A percentile compares a stretch with the other conserved stretches of the same genome.
Conservation (phyloP, 2,113 vertebrate genomes). For the Bagarius yarrelli region DNA sequence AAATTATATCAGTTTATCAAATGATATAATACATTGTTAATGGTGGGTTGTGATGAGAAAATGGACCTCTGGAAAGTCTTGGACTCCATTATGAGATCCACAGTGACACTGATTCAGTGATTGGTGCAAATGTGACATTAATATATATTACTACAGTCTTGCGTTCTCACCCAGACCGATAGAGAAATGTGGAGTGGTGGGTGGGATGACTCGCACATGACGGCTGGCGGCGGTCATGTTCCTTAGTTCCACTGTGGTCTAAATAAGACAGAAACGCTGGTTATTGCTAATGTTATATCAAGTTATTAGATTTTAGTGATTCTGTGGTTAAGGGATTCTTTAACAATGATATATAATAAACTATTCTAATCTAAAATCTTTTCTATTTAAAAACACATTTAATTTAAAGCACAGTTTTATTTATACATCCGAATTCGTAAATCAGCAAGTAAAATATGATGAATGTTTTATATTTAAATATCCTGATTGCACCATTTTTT, state of each 20-base stretch:
- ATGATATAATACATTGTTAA: background rate
- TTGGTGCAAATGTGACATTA: background rate
- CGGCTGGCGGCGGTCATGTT: constrained; percentile 82
- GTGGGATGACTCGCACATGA: constrained; percentile 80
- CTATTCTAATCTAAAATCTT: background rate
- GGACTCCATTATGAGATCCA: background rate
- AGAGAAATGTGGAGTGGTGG: constrained; percentile 79
- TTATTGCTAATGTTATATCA: background rate
- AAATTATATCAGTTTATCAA: background rate
- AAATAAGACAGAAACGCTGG: background rate
- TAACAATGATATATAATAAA: background rate
- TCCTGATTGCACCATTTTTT: too few relatives aligned
- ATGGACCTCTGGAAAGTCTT: background rate
- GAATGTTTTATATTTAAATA: too few relatives aligned
- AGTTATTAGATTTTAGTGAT: background rate
- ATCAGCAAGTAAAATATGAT: too few relatives aligned
- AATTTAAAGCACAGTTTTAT: background rate
- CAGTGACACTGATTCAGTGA: background rate
- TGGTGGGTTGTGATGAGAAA: background rate
- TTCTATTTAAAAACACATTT: background rate
- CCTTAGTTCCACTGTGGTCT: constrained; percentile 82
- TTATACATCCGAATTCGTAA: too few relatives aligned
- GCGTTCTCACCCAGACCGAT: constrained; percentile 80
- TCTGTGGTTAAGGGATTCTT: background rate
- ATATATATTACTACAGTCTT: background rate